Base-by-base conservation (phyloP, 2,797 vertebrate species). In the Sebastolobus alascanus region DNA sequence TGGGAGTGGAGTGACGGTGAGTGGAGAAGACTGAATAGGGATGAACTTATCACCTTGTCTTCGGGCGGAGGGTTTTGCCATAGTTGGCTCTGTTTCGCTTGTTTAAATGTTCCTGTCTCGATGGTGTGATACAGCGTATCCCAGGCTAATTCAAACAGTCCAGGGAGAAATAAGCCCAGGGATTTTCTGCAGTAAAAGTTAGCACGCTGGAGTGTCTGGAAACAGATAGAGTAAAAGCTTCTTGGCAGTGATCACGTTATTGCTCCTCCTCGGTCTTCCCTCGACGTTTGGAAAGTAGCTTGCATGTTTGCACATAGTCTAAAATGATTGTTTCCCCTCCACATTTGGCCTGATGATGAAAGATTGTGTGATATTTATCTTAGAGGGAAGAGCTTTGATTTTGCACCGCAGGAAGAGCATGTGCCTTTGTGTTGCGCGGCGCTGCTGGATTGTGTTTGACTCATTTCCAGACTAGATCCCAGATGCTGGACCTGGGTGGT, bases 401-500 rank as follows among this genome's bases (percentile, higher is more conserved):
- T 12, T 20, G 60, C 78, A 77, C 84, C 74, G 68, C 73, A 86
- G 83, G 86, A 89, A 86, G 77, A 83, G 68, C 75, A 78, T 74
- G 81, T 81, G 85, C 38, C 80, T 76, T 75, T 82, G 64, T 80
- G 82, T 56, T 81, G 46, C 73, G 56, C 75, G 37, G 59, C 67
- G 75, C 65, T 9, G 38, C 68, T 8, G 35, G 46, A 69, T 54
- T 52, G 77, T 61, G 38, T 74, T 87, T 58, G 75, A 84, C 76
- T 90, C 64, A 58, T 77, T 84, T 78, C 68, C 81, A 82, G 75
- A 75, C 38, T 35, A 59, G 74, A 74, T 75, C 84, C 81, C 86
- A 87, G 90, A 92, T 88, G 87, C 71, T 79, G 82, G 76, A 73
- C 75, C 73, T 88, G 86, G 88, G 92, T 92, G 91, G 90, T 87